Percentiles rank a stretch among this genome's conserved stretches.
Evolutionary conservation across 2,113 vertebrate species (phyloP).

Genomic region (Cynocephalus volans): DNA sequence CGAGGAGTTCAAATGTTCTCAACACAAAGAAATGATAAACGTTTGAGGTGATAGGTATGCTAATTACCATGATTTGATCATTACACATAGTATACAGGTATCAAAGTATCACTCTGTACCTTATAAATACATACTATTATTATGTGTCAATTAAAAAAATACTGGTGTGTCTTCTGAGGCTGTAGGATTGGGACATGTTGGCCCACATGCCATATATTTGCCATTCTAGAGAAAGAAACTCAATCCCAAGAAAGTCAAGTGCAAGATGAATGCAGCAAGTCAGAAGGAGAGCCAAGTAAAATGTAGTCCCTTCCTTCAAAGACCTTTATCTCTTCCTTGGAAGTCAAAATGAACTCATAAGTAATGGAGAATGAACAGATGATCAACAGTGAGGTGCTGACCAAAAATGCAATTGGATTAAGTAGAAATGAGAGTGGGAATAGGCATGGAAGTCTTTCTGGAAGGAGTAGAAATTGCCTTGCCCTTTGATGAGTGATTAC

Average conservation of each 20-base stretch:
- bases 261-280: not conserved
- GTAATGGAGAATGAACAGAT: not conserved
- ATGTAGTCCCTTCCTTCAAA: not conserved
- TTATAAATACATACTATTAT: too few relatives aligned
- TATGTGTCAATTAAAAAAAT: too few relatives aligned
- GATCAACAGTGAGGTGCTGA: not conserved
- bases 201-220: not conserved
- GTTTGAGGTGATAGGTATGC: too few relatives aligned
- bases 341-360: not conserved
- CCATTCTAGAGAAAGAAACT: constrained; percentile 7
- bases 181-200: too few relatives aligned
- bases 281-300: not conserved
- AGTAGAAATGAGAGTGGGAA: not conserved
- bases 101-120: too few relatives aligned
- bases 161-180: not conserved
- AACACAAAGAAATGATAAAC: too few relatives aligned
- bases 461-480: not conserved
- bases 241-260: not conserved
- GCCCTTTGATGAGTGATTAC: not conserved
- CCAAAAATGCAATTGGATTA: not conserved
- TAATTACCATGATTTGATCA: too few relatives aligned
- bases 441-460: not conserved
- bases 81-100: too few relatives aligned
- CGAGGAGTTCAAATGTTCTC: too few relatives aligned
- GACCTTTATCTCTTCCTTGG: not conserved